phyloP scores from a whole-genome alignment of 2,797 vertebrate species.

The Catamblyrhynchus diadema region DNA sequence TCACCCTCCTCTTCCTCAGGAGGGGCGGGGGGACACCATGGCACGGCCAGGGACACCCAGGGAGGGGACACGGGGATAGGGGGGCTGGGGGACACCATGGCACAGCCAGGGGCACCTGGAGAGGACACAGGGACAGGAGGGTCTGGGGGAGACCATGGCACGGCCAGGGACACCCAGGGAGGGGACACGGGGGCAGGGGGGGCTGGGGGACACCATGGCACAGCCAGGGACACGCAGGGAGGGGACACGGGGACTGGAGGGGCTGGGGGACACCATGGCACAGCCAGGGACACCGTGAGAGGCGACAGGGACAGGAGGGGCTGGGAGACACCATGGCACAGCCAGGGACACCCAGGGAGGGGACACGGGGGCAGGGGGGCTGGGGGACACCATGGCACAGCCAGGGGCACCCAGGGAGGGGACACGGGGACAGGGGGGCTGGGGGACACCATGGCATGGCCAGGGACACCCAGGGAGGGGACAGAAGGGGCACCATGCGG shows the following conservation, averaged over 20 bases:
- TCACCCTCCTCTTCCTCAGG: neutral
- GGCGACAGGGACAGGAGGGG: no score
- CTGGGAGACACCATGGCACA: neutral
- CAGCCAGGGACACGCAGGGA: neutral
- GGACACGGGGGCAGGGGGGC: neutral
- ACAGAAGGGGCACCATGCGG: neutral
- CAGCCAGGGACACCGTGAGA: no score
- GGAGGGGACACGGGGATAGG: neutral
- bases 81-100: neutral
- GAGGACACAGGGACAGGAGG: neutral
- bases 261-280: no score
- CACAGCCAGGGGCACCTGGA: accelerated
- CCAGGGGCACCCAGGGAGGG: no score
- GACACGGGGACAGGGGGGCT: no score
- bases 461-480: neutral
- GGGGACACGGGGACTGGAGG: neutral
- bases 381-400: no score
- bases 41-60: neutral
- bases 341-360: neutral
- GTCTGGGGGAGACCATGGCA: no score
- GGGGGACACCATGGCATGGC: no score
- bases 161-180: accelerated
- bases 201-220: no score
- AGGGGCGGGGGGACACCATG: neutral
- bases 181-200: neutral